Percentiles rank a stretch among this genome's conserved stretches.
These are phyloP conservation scores for Haemorhous mexicanus DNA, from an alignment of 2,113 vertebrate species.

Conservation along the genomic window DNA sequence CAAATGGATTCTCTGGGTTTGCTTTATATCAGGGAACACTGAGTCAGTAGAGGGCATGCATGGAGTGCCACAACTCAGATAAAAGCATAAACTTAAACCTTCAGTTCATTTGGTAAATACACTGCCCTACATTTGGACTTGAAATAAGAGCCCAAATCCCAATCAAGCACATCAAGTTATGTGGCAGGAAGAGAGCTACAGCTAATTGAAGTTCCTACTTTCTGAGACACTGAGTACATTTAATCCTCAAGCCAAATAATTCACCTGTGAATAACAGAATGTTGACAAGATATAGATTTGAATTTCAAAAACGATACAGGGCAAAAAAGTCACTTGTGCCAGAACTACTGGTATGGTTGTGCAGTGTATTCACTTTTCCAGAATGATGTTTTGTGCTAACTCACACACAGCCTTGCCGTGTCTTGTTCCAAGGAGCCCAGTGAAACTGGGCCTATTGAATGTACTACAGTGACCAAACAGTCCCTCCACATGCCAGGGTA, in stretches of 20 bases:
- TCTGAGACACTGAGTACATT: not conserved
- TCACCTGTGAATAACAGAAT: not conserved
- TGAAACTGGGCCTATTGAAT: not conserved
- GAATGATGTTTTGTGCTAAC: not conserved
- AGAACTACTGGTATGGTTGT: not conserved
- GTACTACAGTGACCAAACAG: not conserved
- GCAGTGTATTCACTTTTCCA: not conserved
- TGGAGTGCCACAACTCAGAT: not conserved
- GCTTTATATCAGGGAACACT: not conserved
- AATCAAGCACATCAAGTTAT: not conserved
- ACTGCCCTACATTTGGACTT: not conserved
- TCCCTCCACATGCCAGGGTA: fast-evolving
- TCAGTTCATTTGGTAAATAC: not conserved
- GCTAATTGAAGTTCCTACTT: not conserved
- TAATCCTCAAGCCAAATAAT: not conserved
- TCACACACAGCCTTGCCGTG: not conserved
- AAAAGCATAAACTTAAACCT: not conserved
- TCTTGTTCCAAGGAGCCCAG: not conserved
- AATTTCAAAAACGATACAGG: not conserved
- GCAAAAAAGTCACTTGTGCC: not conserved
- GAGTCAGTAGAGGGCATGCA: not conserved
- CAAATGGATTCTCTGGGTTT: not conserved
- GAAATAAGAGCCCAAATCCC: not conserved
- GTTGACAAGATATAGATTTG: not conserved
- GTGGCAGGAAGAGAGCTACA: not conserved